phyloP scores from a whole-genome alignment of 2,888 invertebrate genomes.

The Diarsia dahlii region DNA sequence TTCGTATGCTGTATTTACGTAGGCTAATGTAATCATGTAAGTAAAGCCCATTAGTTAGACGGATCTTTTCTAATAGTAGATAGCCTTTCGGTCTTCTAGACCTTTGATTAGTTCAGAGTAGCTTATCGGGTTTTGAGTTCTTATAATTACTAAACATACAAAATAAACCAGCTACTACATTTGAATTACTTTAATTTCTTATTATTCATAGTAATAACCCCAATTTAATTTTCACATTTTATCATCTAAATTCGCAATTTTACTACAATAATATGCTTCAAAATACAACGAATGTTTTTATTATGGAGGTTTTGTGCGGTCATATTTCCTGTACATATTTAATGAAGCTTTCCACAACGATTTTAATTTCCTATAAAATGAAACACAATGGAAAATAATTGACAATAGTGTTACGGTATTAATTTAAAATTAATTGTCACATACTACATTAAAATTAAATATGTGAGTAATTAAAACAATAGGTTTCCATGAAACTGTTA shows the following conservation, averaged over 20 bases:
- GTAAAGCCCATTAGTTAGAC: background rate
- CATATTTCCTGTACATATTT: slow-evolving; percentile 5
- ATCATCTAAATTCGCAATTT: background rate
- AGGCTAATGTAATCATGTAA: background rate
- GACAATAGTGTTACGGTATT: background rate
- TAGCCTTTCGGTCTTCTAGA: background rate
- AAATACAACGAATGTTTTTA: background rate
- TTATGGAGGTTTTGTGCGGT: background rate
- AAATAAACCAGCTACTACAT: background rate
- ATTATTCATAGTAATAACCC: background rate
- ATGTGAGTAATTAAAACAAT: background rate
- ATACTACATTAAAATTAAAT: background rate
- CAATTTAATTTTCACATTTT: background rate
- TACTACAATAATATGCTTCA: too few relatives aligned
- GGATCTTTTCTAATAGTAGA: background rate
- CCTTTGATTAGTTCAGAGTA: background rate
- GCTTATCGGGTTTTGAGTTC: background rate
- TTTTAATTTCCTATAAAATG: slow-evolving; percentile 18
- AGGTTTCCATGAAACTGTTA: background rate
- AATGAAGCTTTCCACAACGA: slow-evolving; percentile 1
- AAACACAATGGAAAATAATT: slow-evolving; percentile 1
- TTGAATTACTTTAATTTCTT: background rate
- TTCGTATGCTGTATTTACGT: background rate
- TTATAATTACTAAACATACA: background rate
- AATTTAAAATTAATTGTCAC: background rate